Evolutionary conservation across 2,888 invertebrate genomes (phyloP), one percentile per base, ranked within the genome.

Genomic region (Zeuzera pyrina): DNA sequence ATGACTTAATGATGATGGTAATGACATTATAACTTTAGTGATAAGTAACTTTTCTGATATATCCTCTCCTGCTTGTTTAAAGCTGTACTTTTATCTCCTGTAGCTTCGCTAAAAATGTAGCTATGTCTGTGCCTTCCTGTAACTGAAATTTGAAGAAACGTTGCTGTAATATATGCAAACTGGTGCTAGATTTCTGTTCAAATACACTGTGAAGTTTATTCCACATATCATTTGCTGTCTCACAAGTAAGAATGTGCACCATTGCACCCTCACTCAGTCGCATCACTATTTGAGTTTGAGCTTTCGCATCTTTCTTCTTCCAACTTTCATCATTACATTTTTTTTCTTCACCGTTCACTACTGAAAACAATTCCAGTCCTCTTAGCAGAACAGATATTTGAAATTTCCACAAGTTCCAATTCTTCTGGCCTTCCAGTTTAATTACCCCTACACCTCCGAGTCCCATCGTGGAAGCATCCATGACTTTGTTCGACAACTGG

Each of bases 101-200:
- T n/a, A n/a, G n/a, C n/a, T n/a, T n/a, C n/a, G n/a, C n/a, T n/a
- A n/a, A n/a, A n/a, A n/a, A n/a, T n/a, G n/a, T n/a, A n/a, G n/a
- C n/a, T n/a, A n/a, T n/a, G n/a, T n/a, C n/a, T n/a, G n/a, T n/a
- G n/a, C n/a, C n/a, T n/a, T n/a, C n/a, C n/a, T n/a, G n/a, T n/a
- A n/a, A n/a, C n/a, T n/a, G n/a, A n/a, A n/a, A n/a, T n/a, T n/a
- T n/a, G n/a, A n/a, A n/a, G n/a, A n/a, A n/a, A n/a, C 41, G 31
- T 30, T 52, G 46, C 29, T 50, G 52, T 7, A 55, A 28, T 8
- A 52, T 35, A 40, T 51, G 48, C 16, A 51, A 33, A n/a, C 37
- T 47, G 6, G 47, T 44, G 24, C 47, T 43, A 2, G 47, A 49
- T 35, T 48, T 55, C 31, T 49, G 47, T 27, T 54, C 52, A 33